Conservation (phyloP, 2,113 vertebrate species). For the Emydura subglobosa region DNA sequence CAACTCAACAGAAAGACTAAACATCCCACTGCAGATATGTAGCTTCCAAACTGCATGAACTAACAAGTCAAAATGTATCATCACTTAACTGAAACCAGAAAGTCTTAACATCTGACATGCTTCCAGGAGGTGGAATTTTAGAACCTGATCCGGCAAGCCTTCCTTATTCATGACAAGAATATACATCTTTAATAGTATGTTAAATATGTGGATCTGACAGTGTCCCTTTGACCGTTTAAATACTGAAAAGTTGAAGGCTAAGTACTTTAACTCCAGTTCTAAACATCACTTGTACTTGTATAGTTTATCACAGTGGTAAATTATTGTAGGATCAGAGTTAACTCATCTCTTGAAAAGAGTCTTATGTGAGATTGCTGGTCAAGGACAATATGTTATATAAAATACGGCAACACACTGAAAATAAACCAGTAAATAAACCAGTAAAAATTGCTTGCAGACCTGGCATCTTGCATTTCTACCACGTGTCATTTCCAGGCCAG, state of each 20-base stretch:
- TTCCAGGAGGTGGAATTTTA: background rate
- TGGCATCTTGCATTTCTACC: background rate
- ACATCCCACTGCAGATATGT: background rate
- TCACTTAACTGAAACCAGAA: background rate
- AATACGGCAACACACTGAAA: background rate
- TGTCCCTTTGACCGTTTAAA: background rate
- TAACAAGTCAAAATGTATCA: background rate
- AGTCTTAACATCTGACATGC: background rate
- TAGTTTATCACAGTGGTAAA: background rate
- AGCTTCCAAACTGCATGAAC: background rate
- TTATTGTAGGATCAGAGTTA: background rate
- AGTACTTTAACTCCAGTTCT: background rate
- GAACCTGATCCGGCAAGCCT: background rate
- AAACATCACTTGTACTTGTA: background rate
- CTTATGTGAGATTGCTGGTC: conserved; percentile 46
- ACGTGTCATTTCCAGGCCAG: background rate
- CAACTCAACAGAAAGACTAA: background rate
- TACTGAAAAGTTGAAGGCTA: background rate
- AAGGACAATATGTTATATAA: background rate
- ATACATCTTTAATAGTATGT: background rate
- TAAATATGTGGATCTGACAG: background rate
- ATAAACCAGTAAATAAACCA: background rate
- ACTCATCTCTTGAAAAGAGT: conserved; percentile 19
- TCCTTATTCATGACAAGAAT: background rate
- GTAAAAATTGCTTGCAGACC: background rate